These are phyloP conservation scores for Lasioglossum calceatum DNA, from an alignment of 2,888 invertebrate species.

Conservation along the genomic window DNA sequence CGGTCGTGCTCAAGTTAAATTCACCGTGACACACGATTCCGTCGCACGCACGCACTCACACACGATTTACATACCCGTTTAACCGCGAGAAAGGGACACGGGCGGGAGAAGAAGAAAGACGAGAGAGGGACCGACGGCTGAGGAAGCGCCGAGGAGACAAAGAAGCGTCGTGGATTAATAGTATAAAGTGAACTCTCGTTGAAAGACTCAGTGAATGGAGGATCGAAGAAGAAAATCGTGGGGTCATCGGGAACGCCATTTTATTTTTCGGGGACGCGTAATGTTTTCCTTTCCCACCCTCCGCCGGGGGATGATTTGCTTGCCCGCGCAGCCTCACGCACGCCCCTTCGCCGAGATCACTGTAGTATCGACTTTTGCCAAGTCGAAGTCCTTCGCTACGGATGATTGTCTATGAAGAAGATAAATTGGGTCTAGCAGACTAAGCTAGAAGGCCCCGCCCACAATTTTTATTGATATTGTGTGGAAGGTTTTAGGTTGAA, in stretches of 20 bases:
- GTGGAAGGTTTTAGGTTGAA: too few relatives aligned
- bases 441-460: too few relatives aligned
- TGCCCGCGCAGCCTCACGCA: conserved; percentile 29
- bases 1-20: conserved; percentile 40
- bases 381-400: too few relatives aligned
- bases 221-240: neutral
- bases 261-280: conserved; percentile 56
- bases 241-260: conserved; percentile 60
- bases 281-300: conserved; percentile 55
- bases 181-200: neutral
- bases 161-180: conserved; percentile 8
- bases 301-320: conserved; percentile 37
- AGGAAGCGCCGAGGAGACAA: neutral
- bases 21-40: conserved; percentile 57
- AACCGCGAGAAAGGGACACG: conserved; percentile 6
- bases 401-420: too few relatives aligned
- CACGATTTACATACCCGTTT: conserved; percentile 37
- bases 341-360: neutral
- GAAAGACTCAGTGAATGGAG: neutral
- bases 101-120: neutral
- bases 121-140: neutral
- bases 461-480: too few relatives aligned
- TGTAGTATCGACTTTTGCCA: neutral
- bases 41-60: conserved; percentile 29
- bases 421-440: too few relatives aligned